Evolutionary conservation across 1,140 invertebrate species (phyloP), one percentile per base, ranked within the genome.

Genomic region (Caerostris darwini): DNA sequence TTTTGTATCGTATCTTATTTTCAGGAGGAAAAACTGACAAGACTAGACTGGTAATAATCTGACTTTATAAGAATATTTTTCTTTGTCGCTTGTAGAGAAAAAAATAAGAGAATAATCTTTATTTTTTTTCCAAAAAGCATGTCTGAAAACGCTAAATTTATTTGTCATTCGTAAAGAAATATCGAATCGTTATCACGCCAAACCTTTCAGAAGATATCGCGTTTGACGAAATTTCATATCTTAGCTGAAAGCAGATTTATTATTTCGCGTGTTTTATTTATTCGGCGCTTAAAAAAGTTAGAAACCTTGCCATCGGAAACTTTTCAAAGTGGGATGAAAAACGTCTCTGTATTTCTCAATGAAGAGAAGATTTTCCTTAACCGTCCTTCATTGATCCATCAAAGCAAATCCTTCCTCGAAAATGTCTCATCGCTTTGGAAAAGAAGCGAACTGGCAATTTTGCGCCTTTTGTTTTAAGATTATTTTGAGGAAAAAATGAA

Each of bases 151-250:
- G 34, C 0, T 34, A 34, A 34, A 34, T 34, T 83, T 83, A 83
- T 83, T 83, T 83, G 54, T 77, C 71, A 77, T 50, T 67, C 17
- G 19, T 57, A 58, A 19, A 83, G 54, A 57, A 82, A 34, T 34
- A 34, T 34, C 34, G 34, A 34, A 34, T 34, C 34, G 34, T 34
- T 34, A 34, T 34, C 34, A 34, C 34, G 34, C 34, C 34, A 34
- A 34, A 34, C 34, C 34, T 34, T 34, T 2, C 34, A 34, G 34
- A 34, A 34, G 34, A 34, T 34, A 34, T 34, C 34, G 2, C 2
- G 82, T 58, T 83, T 56, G 82, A 57, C 82, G 82, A 83, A 83
- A 83, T 83, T 83, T 58, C 82, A 83, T 83, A 57, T 56, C 82
- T 56, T n/a, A 57, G 82, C n/a, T 56, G 10, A 17, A n/a, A 83